A percentile compares a stretch with the other conserved stretches of the same genome.
Conservation (phyloP, 2,888 invertebrate genomes). For the Sesamia inferens region DNA sequence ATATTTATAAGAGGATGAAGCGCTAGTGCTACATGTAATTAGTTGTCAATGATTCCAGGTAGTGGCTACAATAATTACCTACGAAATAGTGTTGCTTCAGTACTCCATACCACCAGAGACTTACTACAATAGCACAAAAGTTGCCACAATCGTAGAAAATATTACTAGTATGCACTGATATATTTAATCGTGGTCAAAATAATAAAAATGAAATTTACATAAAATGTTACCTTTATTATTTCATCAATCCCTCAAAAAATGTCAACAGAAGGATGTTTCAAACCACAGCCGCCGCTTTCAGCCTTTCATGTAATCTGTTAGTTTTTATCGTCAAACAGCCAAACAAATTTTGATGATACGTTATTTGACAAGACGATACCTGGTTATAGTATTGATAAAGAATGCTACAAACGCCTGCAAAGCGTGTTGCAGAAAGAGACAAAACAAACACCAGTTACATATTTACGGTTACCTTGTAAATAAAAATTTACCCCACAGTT, state of each 20-base stretch:
- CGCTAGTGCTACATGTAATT: not conserved
- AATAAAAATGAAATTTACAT: not conserved
- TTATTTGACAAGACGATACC: not conserved
- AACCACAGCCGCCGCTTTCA: not conserved
- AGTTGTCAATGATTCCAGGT: conserved; percentile 65
- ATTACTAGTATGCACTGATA: conserved; percentile 14
- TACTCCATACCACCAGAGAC: conserved; percentile 51
- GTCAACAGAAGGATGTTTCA: too few relatives aligned
- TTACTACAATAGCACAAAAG: conserved; percentile 3
- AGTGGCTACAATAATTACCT: conserved; percentile 70
- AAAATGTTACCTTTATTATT: not conserved
- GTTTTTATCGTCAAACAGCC: not conserved
- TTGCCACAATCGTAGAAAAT: conserved; percentile 10
- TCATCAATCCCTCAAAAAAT: not conserved
- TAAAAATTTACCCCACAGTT: too few relatives aligned
- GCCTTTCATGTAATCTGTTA: not conserved
- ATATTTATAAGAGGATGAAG: too few relatives aligned
- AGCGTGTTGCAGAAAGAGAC: too few relatives aligned
- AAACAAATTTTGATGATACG: not conserved
- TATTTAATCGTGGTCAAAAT: not conserved
- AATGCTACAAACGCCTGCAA: too few relatives aligned
- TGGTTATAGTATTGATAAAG: too few relatives aligned
- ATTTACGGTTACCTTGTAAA: too few relatives aligned
- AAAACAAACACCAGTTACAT: too few relatives aligned
- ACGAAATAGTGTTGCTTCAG: conserved; percentile 72